phyloP scores from a whole-genome alignment of 2,113 vertebrate genomes.

The Mungos mungo region DNA sequence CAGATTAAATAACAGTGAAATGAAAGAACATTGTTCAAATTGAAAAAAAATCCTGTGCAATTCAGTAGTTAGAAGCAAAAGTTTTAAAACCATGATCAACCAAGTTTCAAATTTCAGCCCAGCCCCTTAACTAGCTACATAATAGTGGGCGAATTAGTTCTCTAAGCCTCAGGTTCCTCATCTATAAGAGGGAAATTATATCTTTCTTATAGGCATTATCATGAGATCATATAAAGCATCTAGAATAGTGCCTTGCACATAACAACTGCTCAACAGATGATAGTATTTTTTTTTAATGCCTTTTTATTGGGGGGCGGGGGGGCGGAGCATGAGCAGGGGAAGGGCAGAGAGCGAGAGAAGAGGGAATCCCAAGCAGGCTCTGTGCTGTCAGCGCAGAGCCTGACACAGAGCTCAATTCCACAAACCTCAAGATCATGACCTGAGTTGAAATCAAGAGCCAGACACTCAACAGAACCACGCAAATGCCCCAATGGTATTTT shows the following conservation, averaged over 20 bases:
- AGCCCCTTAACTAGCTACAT: slow-evolving; percentile 12
- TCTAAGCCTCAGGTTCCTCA: background rate
- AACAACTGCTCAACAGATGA: background rate
- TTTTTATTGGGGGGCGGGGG: no score
- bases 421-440: no score
- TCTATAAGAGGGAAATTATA: background rate
- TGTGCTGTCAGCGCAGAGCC: no score
- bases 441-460: no score
- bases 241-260: background rate
- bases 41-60: background rate
- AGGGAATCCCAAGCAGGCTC: no score
- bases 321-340: no score
- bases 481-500: background rate
- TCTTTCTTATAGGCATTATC: background rate
- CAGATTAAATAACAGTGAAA: slow-evolving; percentile 47
- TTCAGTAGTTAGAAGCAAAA: background rate
- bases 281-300: background rate
- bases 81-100: background rate
- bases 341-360: no score
- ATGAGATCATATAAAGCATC: background rate
- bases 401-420: no score
- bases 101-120: background rate
- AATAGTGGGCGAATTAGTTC: background rate
- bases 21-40: slow-evolving; percentile 41
- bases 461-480: no score